Evolutionary conservation across 2,888 invertebrate genomes (phyloP).

Genomic region (Cyclophora punctaria): DNA sequence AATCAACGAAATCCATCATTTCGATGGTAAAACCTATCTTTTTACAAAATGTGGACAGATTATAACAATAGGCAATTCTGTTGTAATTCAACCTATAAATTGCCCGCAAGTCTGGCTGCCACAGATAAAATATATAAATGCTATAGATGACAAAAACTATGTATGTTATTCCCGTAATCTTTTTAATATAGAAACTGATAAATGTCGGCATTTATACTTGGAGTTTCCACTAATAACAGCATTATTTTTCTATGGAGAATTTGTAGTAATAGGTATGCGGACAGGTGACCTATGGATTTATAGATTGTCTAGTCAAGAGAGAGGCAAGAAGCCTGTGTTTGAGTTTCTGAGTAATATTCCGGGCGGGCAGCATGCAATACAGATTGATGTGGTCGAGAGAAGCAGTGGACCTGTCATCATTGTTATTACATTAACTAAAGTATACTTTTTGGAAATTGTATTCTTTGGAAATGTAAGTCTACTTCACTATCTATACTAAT

Average conservation of each 20-base stretch:
- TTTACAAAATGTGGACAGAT: constrained; percentile 57
- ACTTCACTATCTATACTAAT: too few relatives aligned
- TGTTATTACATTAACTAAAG: constrained; percentile 48
- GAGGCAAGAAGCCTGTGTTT: constrained; percentile 39
- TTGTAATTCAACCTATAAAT: constrained; percentile 26
- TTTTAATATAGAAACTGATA: constrained; percentile 54
- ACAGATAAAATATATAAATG: constrained; percentile 45
- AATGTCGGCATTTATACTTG: constrained; percentile 47
- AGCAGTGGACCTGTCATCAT: constrained; percentile 49
- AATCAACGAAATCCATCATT: constrained; percentile 47
- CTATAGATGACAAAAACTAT: constrained; percentile 48
- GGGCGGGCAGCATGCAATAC: constrained; percentile 48
- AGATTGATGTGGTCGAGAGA: constrained; percentile 54
- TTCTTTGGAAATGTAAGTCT: constrained; percentile 55
- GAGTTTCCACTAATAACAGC: constrained; percentile 57
- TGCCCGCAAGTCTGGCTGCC: constrained; percentile 52
- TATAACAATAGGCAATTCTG: constrained; percentile 31
- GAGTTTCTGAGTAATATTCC: constrained; percentile 42
- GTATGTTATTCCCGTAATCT: constrained; percentile 55
- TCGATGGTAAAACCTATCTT: constrained; percentile 30
- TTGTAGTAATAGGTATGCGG: constrained; percentile 47
- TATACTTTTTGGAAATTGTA: constrained; percentile 42
- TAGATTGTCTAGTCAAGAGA: constrained; percentile 43
- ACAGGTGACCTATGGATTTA: constrained; percentile 51
- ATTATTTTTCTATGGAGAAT: constrained; percentile 54